Evolutionary conservation across 2,888 invertebrate species (phyloP).

Genomic region (Microplitis deprimator): DNA sequence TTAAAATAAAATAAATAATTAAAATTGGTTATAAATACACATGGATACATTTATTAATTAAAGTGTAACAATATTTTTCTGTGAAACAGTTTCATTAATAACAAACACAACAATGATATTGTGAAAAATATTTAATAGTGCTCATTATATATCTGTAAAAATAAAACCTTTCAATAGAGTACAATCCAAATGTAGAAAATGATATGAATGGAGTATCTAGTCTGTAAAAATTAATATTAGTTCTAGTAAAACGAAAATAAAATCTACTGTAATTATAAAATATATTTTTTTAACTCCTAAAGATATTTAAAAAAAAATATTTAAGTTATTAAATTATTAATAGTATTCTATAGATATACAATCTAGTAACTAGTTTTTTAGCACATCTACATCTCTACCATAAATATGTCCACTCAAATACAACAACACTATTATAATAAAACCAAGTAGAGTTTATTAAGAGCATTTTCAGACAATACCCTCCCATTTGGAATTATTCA

Average conservation of each 20-base stretch:
- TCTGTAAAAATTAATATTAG: slow-evolving; percentile 57
- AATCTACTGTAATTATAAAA: not conserved
- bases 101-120: slow-evolving; percentile 12
- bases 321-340: no score
- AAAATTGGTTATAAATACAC: no score
- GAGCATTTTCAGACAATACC: no score
- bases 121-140: slow-evolving; percentile 11
- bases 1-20: not conserved
- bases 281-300: slow-evolving; percentile 17
- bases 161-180: slow-evolving; percentile 65
- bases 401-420: no score
- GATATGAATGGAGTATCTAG: slow-evolving; percentile 67
- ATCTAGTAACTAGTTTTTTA: no score
- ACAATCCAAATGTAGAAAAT: slow-evolving; percentile 67
- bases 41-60: not conserved
- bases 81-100: slow-evolving; percentile 2
- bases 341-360: no score
- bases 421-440: not conserved
- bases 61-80: slow-evolving; percentile 16
- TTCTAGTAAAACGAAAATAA: not conserved
- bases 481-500: no score
- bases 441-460: no score
- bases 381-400: no score
- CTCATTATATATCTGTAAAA: slow-evolving; percentile 26
- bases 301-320: slow-evolving; percentile 3